Evolutionary conservation across 2,888 invertebrate species (phyloP).

Genomic region (Sepioteuthis lessoniana): DNA sequence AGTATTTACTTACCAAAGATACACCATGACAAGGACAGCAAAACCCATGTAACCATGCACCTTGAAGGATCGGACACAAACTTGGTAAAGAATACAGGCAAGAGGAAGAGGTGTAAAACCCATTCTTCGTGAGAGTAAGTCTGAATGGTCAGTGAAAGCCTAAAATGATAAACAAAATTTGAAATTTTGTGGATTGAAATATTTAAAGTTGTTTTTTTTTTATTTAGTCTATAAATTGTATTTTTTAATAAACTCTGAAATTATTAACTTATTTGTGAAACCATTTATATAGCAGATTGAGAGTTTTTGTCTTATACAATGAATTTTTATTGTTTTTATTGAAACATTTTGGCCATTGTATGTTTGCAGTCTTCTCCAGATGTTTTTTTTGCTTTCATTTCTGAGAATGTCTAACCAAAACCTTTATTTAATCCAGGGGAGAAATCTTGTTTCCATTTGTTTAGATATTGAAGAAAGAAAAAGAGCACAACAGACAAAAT

Average conservation of each 20-base stretch:
- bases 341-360: too few relatives aligned
- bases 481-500: too few relatives aligned
- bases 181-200: neutral
- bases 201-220: neutral
- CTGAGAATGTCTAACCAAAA: too few relatives aligned
- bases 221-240: neutral
- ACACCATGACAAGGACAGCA: constrained; percentile 84
- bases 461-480: neutral
- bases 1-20: constrained; percentile 78
- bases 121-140: constrained; percentile 95
- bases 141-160: constrained; percentile 97
- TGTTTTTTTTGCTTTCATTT: too few relatives aligned
- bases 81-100: constrained; percentile 92
- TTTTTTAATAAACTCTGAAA: neutral
- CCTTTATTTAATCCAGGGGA: too few relatives aligned
- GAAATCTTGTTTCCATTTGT: too few relatives aligned
- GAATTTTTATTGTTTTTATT: too few relatives aligned
- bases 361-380: too few relatives aligned
- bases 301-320: too few relatives aligned
- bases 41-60: constrained; percentile 82
- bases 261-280: too few relatives aligned
- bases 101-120: constrained; percentile 98
- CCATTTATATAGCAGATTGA: too few relatives aligned
- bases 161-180: constrained; percentile 63
- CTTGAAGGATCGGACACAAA: constrained; percentile 87